These are phyloP conservation scores for Caerostris extrusa DNA, from an alignment of 1,140 invertebrate species.

Conservation along the genomic window DNA sequence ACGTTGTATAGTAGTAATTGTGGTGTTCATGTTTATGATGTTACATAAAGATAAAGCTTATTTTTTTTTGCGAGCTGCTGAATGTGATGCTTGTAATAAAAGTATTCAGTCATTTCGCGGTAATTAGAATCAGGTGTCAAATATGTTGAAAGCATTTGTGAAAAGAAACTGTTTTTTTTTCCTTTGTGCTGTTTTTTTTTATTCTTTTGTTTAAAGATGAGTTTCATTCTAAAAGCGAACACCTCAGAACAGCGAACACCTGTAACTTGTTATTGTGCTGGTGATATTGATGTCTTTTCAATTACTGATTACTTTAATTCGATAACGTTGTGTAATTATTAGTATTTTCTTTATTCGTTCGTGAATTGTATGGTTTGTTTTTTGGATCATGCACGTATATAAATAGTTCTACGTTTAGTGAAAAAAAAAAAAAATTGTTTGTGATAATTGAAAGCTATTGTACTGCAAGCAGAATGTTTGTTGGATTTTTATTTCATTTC, in stretches of 20 bases:
- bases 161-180: not conserved
- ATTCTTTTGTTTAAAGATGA: constrained; percentile 9
- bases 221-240: not conserved
- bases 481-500: too few relatives aligned
- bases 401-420: too few relatives aligned
- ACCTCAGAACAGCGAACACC: not conserved
- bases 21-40: constrained; percentile 12
- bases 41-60: constrained; percentile 33
- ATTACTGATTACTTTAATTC: constrained; percentile 10
- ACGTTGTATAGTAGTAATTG: not conserved
- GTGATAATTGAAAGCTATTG: too few relatives aligned
- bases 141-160: not conserved
- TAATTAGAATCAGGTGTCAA: constrained; percentile 52
- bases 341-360: not conserved
- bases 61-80: not conserved
- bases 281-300: constrained; percentile 11
- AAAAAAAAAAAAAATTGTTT: too few relatives aligned
- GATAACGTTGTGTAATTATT: constrained; percentile 31
- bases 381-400: not conserved
- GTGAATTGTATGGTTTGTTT: not conserved
- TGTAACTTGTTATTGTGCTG: not conserved
- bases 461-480: too few relatives aligned
- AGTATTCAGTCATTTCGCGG: constrained; percentile 23
- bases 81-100: constrained; percentile 25
- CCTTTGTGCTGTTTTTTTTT: not conserved